Evolutionary conservation across 1,140 invertebrate genomes (phyloP), one percentile per base, ranked within the genome.

Genomic region (Nasonia giraulti): DNA sequence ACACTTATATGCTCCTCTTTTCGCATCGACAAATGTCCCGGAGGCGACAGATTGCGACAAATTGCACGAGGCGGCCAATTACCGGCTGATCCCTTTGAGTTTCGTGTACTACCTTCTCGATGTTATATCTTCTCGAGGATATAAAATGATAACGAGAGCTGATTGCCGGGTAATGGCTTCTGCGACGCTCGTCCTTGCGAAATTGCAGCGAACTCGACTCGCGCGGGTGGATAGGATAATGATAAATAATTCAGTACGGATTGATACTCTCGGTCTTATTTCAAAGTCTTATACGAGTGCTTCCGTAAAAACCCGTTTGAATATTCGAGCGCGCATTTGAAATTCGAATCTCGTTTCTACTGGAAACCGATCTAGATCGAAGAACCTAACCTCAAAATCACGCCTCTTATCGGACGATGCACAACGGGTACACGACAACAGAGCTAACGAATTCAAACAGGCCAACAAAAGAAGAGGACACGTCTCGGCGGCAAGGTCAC

Each of bases 371-470:
- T 62, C 55, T 17, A n/a, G 7, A 62, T 62, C 55, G 55, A 20
- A 17, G 55, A 27, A 62, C 17, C 55, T 62, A 62, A 62, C 55
- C 55, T 62, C 55, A 62, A 62, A 62, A 62, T 62, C 55, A 62
- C 55, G 20, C 55, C 17, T 62, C 55, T 20, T 20, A 55, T 62
- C 55, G 17, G 20, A 62, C 17, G 11, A 80, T 44, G 40, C n/a
- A 2, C n/a, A 62, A 62, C 55, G n/a, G 55, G 17, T 5, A 1
- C 14, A 62, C 55, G 4, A 44, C n/a, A 62, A 62, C 55, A 62
- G 17, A 62, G n/a, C 62, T 44, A 71, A 50, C 68, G 68, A 80
- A 47, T 31, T 80, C 44, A 80, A 80, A 80, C 17, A n/a, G 68
- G 31, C 12, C 68, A 47, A 17, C n/a, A 31, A 71, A n/a, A 44